These are phyloP conservation scores for Pelosia muscerda DNA, from an alignment of 2,888 invertebrate species.

Conservation along the genomic window DNA sequence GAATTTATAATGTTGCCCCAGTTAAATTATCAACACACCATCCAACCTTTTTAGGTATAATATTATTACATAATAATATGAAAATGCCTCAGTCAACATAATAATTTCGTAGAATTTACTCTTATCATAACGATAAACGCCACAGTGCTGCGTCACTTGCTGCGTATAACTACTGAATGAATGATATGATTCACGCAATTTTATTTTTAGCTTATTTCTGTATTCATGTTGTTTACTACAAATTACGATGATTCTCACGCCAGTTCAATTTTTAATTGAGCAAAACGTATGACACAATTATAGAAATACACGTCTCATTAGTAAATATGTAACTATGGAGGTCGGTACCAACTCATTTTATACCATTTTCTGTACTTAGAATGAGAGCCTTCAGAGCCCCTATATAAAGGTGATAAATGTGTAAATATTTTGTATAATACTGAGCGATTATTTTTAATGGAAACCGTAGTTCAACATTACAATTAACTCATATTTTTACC, in stretches of 20 bases:
- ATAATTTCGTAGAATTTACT: slow-evolving; percentile 60
- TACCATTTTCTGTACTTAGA: not conserved
- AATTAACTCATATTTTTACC: slow-evolving; percentile 40
- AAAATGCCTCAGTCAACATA: slow-evolving; percentile 34
- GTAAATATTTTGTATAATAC: slow-evolving; percentile 28
- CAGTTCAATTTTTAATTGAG: slow-evolving; percentile 59
- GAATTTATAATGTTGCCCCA: not conserved
- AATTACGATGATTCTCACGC: slow-evolving; percentile 70
- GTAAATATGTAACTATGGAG: not conserved
- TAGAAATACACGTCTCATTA: not conserved
- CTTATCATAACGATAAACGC: slow-evolving; percentile 64
- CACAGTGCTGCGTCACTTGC: slow-evolving; percentile 70
- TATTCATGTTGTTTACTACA: slow-evolving; percentile 77
- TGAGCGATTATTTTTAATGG: slow-evolving; percentile 29
- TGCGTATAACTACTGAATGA: slow-evolving; percentile 68
- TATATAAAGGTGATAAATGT: slow-evolving; percentile 21
- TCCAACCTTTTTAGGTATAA: slow-evolving; percentile 19
- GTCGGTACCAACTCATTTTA: not conserved
- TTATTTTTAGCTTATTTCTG: slow-evolving; percentile 74
- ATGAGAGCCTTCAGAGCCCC: not conserved
- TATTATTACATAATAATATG: slow-evolving; percentile 22
- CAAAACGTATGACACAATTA: slow-evolving; percentile 34
- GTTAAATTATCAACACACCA: slow-evolving; percentile 9
- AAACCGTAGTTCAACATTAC: slow-evolving; percentile 36
- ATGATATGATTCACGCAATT: slow-evolving; percentile 72